Percentiles rank a stretch among this genome's conserved stretches.
phyloP scores from a whole-genome alignment of 2,888 invertebrate species.

The Mythimna lalbum region DNA sequence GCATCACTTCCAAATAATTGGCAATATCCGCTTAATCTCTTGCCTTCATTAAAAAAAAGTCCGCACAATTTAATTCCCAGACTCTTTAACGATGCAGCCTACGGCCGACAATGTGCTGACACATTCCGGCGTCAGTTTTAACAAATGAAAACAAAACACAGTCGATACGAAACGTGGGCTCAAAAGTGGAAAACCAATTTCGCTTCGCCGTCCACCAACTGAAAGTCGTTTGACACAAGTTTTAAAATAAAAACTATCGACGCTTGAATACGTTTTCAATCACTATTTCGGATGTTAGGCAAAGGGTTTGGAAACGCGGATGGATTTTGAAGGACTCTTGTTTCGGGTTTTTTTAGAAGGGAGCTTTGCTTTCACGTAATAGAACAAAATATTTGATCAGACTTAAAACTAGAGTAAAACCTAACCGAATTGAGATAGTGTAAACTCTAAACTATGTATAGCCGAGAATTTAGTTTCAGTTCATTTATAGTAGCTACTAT shows the following conservation, averaged over 20 bases:
- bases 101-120: constrained; percentile 63
- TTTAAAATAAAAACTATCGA: constrained; percentile 66
- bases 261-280: constrained; percentile 68
- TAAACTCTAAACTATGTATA: no score
- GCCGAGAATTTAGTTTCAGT: no score
- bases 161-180: constrained; percentile 63
- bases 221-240: constrained; percentile 71
- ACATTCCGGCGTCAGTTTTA: constrained; percentile 57
- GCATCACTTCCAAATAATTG: constrained; percentile 1
- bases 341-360: constrained; percentile 2
- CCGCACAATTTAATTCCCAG: constrained; percentile 45
- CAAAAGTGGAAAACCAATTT: constrained; percentile 82
- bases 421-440: no score
- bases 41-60: constrained; percentile 27
- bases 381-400: neutral
- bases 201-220: constrained; percentile 66
- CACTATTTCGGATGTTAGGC: constrained; percentile 44
- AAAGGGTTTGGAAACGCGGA: constrained; percentile 37
- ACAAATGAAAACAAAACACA: constrained; percentile 69
- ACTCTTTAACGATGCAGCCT: constrained; percentile 43
- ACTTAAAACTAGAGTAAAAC: neutral
- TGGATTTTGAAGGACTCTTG: constrained; percentile 8
- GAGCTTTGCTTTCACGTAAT: neutral
- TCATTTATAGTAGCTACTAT: no score
- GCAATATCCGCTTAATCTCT: constrained; percentile 11